phyloP scores from a whole-genome alignment of 2,797 vertebrate species.

The Pitangus sulphuratus region DNA sequence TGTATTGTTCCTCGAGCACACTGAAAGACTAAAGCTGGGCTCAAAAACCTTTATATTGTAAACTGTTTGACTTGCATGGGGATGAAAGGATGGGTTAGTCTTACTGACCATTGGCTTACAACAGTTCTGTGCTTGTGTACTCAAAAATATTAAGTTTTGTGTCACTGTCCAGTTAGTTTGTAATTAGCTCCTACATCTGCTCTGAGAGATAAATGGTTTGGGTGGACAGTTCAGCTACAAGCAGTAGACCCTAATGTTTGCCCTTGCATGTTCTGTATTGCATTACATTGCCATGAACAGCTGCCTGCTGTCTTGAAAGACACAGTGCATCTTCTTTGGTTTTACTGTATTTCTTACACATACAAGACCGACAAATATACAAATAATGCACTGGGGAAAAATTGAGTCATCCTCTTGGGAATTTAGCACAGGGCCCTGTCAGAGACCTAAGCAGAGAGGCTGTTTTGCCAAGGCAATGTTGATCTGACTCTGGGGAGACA shows the following conservation, averaged over 20 bases:
- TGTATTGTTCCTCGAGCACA: neutral
- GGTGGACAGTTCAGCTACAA: neutral
- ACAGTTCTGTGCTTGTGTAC: neutral
- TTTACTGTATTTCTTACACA: neutral
- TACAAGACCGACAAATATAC: neutral
- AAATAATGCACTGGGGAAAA: neutral
- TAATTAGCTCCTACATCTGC: neutral
- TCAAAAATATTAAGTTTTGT: neutral
- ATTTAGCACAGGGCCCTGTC: neutral
- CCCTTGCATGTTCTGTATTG: fast-evolving
- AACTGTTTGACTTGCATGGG: neutral
- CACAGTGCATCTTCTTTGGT: neutral
- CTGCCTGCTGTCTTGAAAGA: neutral
- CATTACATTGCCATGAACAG: neutral
- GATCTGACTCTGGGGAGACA: neutral
- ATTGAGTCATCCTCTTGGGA: fast-evolving
- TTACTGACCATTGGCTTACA: neutral
- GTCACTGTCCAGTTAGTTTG: neutral
- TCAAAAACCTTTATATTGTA: neutral
- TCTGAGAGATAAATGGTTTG: neutral
- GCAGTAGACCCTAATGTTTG: neutral
- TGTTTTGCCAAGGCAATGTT: neutral
- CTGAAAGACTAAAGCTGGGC: neutral
- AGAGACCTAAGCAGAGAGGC: neutral
- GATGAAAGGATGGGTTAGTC: neutral